Base-by-base conservation (phyloP, 2,797 vertebrate genomes). In the Girardinus metallicus region DNA sequence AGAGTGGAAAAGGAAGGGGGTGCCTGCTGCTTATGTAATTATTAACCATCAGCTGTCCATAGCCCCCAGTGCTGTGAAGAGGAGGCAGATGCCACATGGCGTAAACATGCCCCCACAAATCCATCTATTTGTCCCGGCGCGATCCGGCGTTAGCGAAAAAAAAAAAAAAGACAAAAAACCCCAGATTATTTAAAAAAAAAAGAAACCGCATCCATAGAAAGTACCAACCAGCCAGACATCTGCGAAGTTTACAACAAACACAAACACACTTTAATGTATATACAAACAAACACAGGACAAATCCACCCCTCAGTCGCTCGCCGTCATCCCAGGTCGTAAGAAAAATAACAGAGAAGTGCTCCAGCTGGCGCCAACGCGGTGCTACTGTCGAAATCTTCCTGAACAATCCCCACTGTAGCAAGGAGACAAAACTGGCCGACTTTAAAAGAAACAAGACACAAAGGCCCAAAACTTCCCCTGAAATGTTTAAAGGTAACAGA, bases 291-390 rank as follows among this genome's bases (percentile, higher is more conserved):
- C 83, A 87, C 44, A 64, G 86, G 89, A 90, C 90, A 68, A 73
- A 46, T 78, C 60, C 39, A 55, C 78, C 71, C 87, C 88, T 73
- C 83, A 74, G 79, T 93, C 79, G 72, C 73, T 74, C 72, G 80
- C 49, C n/a, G 31, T 78, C 36, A 82, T 75, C 78, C 84, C 79
- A 87, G 85, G 88, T 62, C 51, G 83, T 62, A 78, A 82, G 60
- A 60, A 46, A 77, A 80, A n/a, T 74, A 62, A 46, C 80, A 80
- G 72, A 89, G 93, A 95, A 94, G 93, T 94, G 94, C 93, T 93
- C 83, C 90, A 88, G 89, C 87, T 75, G 89, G 87, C 91, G 90
- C 89, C 75, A 77, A 91, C 66, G 86, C 75, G 80, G 84, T 77
- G 83, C 88, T 87, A 80, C 89, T 75, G 73, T 75, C 84, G 76